Evolutionary conservation across 2,888 invertebrate genomes (phyloP), one percentile per base, ranked within the genome.

Genomic region (Aphodius sticticus): DNA sequence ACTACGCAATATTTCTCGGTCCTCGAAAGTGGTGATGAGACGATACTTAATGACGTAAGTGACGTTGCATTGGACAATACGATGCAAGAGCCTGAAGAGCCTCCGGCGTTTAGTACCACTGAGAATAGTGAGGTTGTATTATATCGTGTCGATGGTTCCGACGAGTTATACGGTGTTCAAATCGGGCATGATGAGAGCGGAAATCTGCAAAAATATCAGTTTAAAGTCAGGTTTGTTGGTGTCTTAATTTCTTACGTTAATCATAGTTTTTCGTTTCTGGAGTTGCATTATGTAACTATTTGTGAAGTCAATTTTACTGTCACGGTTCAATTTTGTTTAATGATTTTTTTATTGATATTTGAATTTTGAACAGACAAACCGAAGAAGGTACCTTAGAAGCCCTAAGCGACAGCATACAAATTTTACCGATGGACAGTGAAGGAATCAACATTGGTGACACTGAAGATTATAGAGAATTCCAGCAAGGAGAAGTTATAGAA

Each of bases 161-260:
- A 89, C 83, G 88, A 88, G 77, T 82, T 89, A 72, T 89, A 86
- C 84, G 89, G 89, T 2, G 84, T 89, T 70, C 88, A 89, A 83
- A 78, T 87, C 15, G 86, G 86, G 15, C 85, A 86, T 78, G 89
- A 90, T 85, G 87, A 87, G 38, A 86, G 87, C 26, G 89, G 89
- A 14, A 88, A 88, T 83, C 78, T 88, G 12, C 88, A 88, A 77
- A 89, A 87, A 83, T 88, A 87, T 82, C 88, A 89, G 79, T 89
- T 88, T 83, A 86, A 88, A 84, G 87, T 89, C 78, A 85, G 87
- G 89, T 89, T 81, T 77, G 81, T 70, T 16, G 35, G 9, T 76
- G 6, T 26, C 7, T 76, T 78, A 74, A 14, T 76, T 76, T 75
- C 38, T 37, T 75, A 53, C 53, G 26, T 26, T 26, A 26, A 26